Percentiles rank a stretch among this genome's conserved stretches.
These are phyloP conservation scores for Saimiri boliviensis DNA, from an alignment of 2,113 vertebrate genomes.

Conservation along the genomic window DNA sequence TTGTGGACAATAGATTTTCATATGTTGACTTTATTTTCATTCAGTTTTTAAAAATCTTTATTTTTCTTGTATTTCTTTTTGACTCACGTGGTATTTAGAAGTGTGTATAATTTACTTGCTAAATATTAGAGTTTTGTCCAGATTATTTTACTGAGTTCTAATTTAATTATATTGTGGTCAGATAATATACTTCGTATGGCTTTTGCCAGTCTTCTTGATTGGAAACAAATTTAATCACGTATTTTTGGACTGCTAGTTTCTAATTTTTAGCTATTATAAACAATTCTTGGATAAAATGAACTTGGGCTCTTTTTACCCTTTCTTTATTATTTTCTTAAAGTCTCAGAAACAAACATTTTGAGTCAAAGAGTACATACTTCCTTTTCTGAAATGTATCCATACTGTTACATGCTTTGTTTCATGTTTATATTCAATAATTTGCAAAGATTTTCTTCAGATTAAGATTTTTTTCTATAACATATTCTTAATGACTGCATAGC, in stretches of 20 bases:
- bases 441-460: neutral
- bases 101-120: neutral
- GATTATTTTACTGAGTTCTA: conserved; percentile 17
- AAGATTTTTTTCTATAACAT: neutral
- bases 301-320: neutral
- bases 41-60: neutral
- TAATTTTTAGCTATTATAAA: neutral
- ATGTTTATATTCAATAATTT: neutral
- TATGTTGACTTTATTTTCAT: neutral
- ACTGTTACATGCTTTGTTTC: neutral
- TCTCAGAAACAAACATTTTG: neutral
- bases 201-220: conserved; percentile 21
- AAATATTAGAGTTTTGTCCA: neutral
- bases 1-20: neutral
- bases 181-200: neutral
- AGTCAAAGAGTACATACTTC: neutral
- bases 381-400: neutral
- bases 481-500: neutral
- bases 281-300: neutral
- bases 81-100: neutral
- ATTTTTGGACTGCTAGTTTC: neutral
- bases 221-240: neutral
- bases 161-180: neutral
- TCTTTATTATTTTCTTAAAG: conserved; percentile 28
- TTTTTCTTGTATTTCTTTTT: neutral